A percentile compares a stretch with the other conserved stretches of the same genome.
Conservation (phyloP, 2,888 invertebrate genomes). For the Nematopogon swammerdamellus region DNA sequence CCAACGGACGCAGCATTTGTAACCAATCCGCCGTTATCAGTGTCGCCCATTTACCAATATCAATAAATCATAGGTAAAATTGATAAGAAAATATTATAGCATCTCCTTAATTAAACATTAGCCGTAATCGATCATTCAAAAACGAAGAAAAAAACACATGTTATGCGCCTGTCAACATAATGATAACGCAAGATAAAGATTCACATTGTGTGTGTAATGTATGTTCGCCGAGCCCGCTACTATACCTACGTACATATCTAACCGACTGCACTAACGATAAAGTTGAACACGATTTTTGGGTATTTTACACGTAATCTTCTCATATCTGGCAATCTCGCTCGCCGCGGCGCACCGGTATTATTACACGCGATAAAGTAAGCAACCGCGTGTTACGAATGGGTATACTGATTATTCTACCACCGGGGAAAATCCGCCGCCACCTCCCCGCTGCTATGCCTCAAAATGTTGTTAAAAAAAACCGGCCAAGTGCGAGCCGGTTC, state of each 20-base stretch:
- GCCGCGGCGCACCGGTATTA: background rate
- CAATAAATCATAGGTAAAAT: background rate
- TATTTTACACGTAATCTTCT: background rate
- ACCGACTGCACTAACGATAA: too few species aligned
- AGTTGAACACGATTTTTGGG: background rate
- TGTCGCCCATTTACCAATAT: background rate
- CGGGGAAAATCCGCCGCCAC: too few species aligned
- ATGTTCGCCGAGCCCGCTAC: too few species aligned
- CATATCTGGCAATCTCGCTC: background rate
- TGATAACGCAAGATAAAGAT: background rate
- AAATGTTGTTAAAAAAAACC: too few species aligned
- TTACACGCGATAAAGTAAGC: background rate
- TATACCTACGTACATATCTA: too few species aligned
- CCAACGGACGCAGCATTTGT: too few species aligned
- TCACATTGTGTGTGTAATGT: background rate
- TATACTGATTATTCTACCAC: too few species aligned
- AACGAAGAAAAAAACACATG: background rate
- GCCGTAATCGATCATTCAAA: constrained; percentile 32
- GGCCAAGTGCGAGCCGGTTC: too few species aligned
- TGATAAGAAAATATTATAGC: background rate
- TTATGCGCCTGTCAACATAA: background rate
- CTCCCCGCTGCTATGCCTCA: too few species aligned
- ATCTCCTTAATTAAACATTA: constrained; percentile 34
- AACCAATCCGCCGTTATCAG: too few species aligned
- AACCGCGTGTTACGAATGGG: background rate